Evolutionary conservation across 2,113 vertebrate species (phyloP).

Genomic region (Salminus brasiliensis): DNA sequence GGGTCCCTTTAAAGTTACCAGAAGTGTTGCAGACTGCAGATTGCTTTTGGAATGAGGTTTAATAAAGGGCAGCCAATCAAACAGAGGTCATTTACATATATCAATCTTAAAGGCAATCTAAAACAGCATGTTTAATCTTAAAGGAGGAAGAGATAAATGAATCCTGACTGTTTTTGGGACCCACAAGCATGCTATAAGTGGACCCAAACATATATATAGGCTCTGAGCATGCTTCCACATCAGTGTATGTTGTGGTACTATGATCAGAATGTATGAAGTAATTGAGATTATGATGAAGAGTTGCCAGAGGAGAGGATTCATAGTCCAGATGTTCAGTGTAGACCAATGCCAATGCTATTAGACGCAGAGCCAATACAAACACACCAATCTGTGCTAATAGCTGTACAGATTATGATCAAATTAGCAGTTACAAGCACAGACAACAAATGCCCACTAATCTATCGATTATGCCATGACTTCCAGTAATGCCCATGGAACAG

Average conservation of each 20-base stretch:
- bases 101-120: too few species aligned
- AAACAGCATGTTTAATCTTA: too few species aligned
- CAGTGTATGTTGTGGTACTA: not conserved
- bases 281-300: constrained; percentile 4
- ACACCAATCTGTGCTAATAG: constrained; percentile 63
- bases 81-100: too few species aligned
- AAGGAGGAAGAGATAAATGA: too few species aligned
- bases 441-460: constrained; percentile 58
- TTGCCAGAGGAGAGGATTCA: constrained; percentile 29
- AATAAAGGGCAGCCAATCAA: too few species aligned
- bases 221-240: not conserved
- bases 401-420: constrained; percentile 68
- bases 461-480: constrained; percentile 52
- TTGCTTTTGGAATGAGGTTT: too few species aligned
- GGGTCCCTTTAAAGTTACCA: too few species aligned
- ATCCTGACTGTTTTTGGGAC: too few species aligned
- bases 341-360: constrained; percentile 65
- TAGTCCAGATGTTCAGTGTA: constrained; percentile 71
- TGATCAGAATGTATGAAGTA: not conserved
- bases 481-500: not conserved
- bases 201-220: not conserved
- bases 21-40: too few species aligned
- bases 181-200: not conserved
- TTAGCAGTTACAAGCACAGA: constrained; percentile 66
- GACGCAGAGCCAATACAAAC: constrained; percentile 65